These are phyloP conservation scores for Lithophane ornitopus DNA, from an alignment of 2,888 invertebrate genomes.

Conservation along the genomic window DNA sequence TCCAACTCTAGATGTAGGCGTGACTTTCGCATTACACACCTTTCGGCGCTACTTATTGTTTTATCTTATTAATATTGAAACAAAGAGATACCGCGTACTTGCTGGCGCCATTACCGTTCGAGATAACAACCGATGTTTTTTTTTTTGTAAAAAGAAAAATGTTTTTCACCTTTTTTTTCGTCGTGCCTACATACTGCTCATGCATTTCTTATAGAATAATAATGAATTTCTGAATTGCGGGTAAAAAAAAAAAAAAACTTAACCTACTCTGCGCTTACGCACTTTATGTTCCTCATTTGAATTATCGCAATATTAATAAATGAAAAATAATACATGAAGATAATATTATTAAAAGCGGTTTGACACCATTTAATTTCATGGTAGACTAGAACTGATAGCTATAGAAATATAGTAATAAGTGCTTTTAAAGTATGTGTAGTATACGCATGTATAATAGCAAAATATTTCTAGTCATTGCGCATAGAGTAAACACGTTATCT, in stretches of 20 bases:
- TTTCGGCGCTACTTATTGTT: slow-evolving; percentile 49
- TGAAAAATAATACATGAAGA: slow-evolving; percentile 26
- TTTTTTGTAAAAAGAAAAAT: not conserved
- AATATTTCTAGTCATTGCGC: slow-evolving; percentile 50
- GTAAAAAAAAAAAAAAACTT: not conserved
- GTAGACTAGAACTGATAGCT: slow-evolving; percentile 30
- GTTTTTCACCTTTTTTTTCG: not conserved
- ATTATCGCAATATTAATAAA: slow-evolving; percentile 21
- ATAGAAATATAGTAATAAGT: slow-evolving; percentile 15
- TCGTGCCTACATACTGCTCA: not conserved
- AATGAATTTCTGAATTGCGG: not conserved
- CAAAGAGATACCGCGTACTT: slow-evolving; percentile 53
- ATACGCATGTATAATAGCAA: slow-evolving; percentile 6
- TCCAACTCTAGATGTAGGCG: slow-evolving; percentile 48
- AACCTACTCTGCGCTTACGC: slow-evolving; percentile 13
- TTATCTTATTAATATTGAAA: slow-evolving; percentile 57
- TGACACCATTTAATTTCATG: slow-evolving; percentile 42
- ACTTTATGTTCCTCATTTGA: slow-evolving; percentile 21
- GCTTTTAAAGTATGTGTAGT: not conserved
- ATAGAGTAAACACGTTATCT: slow-evolving; percentile 50
- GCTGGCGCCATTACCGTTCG: slow-evolving; percentile 53
- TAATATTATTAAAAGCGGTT: slow-evolving; percentile 29
- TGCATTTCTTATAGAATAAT: slow-evolving; percentile 1
- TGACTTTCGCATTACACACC: slow-evolving; percentile 52
- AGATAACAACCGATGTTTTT: slow-evolving; percentile 45